Percentiles rank a stretch among this genome's conserved stretches.
Conservation (phyloP, 1,140 invertebrate species). For the Cyrtorhinus lividipennis region DNA sequence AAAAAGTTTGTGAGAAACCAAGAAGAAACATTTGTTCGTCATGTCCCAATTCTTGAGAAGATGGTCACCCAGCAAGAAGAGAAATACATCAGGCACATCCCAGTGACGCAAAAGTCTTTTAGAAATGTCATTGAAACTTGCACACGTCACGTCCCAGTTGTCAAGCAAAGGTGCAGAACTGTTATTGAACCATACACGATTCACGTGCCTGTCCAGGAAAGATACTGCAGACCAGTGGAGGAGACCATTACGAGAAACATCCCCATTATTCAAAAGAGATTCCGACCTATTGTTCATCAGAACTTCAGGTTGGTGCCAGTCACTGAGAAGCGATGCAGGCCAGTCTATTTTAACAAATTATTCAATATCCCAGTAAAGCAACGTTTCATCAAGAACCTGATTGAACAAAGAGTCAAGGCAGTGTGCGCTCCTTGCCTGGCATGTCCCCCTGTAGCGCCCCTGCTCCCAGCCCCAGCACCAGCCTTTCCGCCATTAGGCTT, state of each 20-base stretch:
- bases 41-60: slow-evolving; percentile 13
- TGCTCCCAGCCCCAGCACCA: background rate
- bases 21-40: slow-evolving; percentile 11
- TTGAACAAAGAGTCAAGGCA: slow-evolving; percentile 13
- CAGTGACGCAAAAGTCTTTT: slow-evolving; percentile 2
- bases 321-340: slow-evolving; percentile 4
- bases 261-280: slow-evolving; percentile 4
- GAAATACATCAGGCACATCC: slow-evolving; percentile 7
- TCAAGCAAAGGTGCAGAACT: background rate
- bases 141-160: slow-evolving; percentile 6
- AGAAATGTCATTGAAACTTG: slow-evolving; percentile 1
- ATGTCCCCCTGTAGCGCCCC: background rate
- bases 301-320: slow-evolving; percentile 11
- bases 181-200: slow-evolving; percentile 7
- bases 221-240: slow-evolving; percentile 9
- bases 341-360: slow-evolving; percentile 5
- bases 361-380: slow-evolving; percentile 15
- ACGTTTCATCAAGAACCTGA: slow-evolving; percentile 13
- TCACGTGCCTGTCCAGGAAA: slow-evolving; percentile 14
- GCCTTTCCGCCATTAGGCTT: background rate
- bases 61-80: slow-evolving; percentile 6
- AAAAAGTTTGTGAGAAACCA: slow-evolving; percentile 2
- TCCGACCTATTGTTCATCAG: slow-evolving; percentile 4
- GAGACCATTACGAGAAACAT: slow-evolving; percentile 7
- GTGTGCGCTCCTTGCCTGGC: background rate